Evolutionary conservation across 2,888 invertebrate genomes (phyloP), one percentile per base, ranked within the genome.

Genomic region (Danaus chrysippus): DNA sequence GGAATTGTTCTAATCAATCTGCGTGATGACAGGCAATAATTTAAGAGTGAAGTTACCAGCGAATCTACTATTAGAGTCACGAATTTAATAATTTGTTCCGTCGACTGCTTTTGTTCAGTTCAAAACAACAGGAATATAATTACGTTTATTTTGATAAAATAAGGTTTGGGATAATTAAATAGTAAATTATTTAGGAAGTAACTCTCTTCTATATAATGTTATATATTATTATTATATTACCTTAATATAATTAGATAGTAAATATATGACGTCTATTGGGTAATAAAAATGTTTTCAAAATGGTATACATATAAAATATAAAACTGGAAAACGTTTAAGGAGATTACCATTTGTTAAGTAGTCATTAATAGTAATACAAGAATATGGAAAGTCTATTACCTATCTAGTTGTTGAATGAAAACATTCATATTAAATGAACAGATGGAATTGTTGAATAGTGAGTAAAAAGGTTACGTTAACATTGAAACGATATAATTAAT

Each of bases 401-500:
- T 53, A 54, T 62, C 62, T 60, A 57, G 34, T 10, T 49, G 42
- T 13, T 42, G 59, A 59, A 66, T 63, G 54, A 63, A 59, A 41
- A 57, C 61, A 41, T 59, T 46, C 46, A 58, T 62, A 61, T 66
- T 58, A 62, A 59, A 62, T 62, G 56, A 49, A 52, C 59, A 49
- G 49, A 59, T 62, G 63, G 61, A 59, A 64, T 62, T 52, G 57
- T 60, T 56, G 57, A 58, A 59, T 60, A 58, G 62, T 66, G 62
- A 64, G 64, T 60, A 59, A 66, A 66, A 66, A 67, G 58, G 56
- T 58, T 59, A 57, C 63, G 61, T 67, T 67, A 68, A 66, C 60
- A 64, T 65, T 65, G 64, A 56, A 56, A 60, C 58, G 58, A 61
- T 62, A 64, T 70, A 69, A 71, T 71, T 74, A 74, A 74, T 74